Evolutionary conservation across 2,113 vertebrate genomes (phyloP).

Genomic region (Microcebus jonahi): DNA sequence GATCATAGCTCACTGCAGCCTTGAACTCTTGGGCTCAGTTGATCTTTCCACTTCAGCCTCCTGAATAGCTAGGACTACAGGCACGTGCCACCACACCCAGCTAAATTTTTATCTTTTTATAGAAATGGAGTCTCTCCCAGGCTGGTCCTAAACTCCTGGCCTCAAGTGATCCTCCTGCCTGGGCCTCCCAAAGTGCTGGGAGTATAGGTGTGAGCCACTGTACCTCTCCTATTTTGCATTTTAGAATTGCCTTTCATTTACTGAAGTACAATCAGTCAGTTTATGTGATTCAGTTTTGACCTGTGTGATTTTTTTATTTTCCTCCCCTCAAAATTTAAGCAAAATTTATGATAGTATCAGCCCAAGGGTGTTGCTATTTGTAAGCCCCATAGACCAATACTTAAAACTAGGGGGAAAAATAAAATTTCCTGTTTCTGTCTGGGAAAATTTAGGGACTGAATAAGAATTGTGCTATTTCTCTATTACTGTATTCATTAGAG

Average conservation of each 20-base stretch:
- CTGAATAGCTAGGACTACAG: no score
- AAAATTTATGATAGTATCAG: slow-evolving; percentile 32
- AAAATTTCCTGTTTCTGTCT: slow-evolving; percentile 41
- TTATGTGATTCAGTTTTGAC: slow-evolving; percentile 32
- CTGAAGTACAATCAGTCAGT: slow-evolving; percentile 32
- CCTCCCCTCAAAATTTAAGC: slow-evolving; percentile 44
- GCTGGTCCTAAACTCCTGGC: no score
- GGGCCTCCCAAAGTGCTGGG: no score
- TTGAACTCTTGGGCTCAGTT: no score
- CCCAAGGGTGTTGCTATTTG: slow-evolving; percentile 1
- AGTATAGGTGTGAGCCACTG: no score
- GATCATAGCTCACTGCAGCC: no score
- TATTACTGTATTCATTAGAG: slow-evolving; percentile 47
- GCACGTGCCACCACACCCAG: no score
- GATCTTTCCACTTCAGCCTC: no score
- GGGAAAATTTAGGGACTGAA: slow-evolving; percentile 50
- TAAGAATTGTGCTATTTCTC: slow-evolving; percentile 58
- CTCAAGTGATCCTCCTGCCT: no score
- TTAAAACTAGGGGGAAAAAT: neutral
- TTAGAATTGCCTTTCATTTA: slow-evolving; percentile 53
- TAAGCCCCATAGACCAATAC: neutral
- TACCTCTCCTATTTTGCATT: slow-evolving; percentile 12
- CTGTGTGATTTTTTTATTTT: slow-evolving; percentile 2
- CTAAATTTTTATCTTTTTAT: no score
- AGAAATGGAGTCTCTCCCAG: no score